Evolutionary conservation across 2,797 vertebrate species (phyloP).

Genomic region (Pteropus rufus): DNA sequence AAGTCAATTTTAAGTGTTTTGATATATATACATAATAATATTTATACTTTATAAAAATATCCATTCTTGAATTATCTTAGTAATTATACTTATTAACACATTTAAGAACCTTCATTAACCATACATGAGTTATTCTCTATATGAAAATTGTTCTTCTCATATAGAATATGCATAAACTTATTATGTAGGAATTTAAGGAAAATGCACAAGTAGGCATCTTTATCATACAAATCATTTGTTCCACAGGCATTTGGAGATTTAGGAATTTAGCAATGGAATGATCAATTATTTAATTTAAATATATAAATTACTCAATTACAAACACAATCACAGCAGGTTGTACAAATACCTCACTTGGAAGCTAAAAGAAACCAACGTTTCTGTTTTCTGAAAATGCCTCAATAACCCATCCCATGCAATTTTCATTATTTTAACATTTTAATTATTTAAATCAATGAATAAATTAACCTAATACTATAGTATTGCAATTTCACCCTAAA

Average conservation of each 20-base stretch:
- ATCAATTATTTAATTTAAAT: conserved; percentile 65
- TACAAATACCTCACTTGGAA: conserved; percentile 6
- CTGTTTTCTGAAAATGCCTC: background rate
- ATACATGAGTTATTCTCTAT: background rate
- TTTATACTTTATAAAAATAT: background rate
- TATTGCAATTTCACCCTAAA: background rate
- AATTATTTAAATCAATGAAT: conserved; percentile 30
- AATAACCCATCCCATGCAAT: background rate
- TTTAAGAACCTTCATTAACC: background rate
- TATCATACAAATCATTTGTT: background rate
- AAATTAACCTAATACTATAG: background rate
- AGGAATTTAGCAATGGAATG: background rate
- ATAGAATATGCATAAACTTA: background rate
- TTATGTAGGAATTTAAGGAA: conserved; percentile 35
- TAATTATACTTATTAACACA: background rate
- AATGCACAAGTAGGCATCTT: background rate
- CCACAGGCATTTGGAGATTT: background rate
- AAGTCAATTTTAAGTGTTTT: background rate
- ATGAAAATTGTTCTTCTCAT: background rate
- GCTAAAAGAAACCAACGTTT: background rate
- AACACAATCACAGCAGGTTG: conserved; percentile 25
- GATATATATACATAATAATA: background rate
- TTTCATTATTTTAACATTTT: conserved; percentile 23
- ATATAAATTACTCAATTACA: conserved; percentile 58
- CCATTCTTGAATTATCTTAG: background rate